Evolutionary conservation across 37 sponge, comb jelly and placozoan species (phyloP).

Genomic region (Halichondria panicea): DNA sequence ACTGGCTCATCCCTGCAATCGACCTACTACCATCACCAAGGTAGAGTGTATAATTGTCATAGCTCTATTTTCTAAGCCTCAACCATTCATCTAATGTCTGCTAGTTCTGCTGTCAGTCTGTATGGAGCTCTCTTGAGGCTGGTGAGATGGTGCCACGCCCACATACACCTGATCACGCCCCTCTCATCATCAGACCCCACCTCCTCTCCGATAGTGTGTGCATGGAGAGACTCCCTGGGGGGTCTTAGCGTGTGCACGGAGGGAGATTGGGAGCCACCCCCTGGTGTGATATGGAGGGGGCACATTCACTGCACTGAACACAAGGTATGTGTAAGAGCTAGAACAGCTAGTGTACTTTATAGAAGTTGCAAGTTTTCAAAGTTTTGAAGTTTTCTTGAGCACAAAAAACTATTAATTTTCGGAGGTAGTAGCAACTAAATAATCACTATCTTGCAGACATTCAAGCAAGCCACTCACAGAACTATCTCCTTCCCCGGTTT

Average conservation of each 20-base stretch:
- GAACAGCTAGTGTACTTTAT: background rate
- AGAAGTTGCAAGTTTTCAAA: background rate
- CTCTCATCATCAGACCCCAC: background rate
- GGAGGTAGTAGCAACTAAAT: background rate
- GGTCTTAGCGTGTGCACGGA: background rate
- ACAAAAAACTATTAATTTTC: background rate
- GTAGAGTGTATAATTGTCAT: no score
- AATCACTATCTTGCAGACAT: background rate
- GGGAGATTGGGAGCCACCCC: background rate
- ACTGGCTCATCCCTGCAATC: constrained; percentile 10
- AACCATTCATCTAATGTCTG: no score
- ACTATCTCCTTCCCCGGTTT: constrained; percentile 15
- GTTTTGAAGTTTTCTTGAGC: background rate
- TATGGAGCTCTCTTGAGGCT: constrained; percentile 56
- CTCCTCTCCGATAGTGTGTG: background rate
- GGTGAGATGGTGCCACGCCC: constrained; percentile 43
- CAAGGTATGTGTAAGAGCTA: constrained; percentile 16
- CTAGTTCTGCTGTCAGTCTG: constrained; percentile 21
- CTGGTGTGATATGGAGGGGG: constrained; percentile 54
- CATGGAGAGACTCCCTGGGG: constrained; percentile 14
- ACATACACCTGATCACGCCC: constrained; percentile 25
- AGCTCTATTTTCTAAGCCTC: no score
- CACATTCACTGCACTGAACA: constrained; percentile 27
- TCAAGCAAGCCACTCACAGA: background rate
- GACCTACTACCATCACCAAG: constrained; percentile 15